Evolutionary conservation across 2,797 vertebrate species (phyloP).

Genomic region (Pipistrellus kuhlii): DNA sequence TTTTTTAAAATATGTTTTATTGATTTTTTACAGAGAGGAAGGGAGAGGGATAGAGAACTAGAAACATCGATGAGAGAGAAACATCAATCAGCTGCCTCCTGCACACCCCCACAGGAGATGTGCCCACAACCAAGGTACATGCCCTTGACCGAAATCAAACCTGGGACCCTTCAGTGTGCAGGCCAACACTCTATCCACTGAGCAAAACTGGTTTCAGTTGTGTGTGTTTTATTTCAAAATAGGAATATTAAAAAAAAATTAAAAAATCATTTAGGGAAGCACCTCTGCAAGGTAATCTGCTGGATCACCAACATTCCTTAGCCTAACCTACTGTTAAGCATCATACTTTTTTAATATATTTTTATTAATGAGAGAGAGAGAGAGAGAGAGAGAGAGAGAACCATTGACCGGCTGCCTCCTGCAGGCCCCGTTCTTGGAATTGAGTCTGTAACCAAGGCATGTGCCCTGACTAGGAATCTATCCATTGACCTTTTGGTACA

Average conservation of each 20-base stretch:
- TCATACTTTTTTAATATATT: neutral
- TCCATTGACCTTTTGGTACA: neutral
- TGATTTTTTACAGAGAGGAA: no score
- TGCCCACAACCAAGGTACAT: no score
- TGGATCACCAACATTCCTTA: slow-evolving; percentile 5
- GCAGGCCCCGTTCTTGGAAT: neutral
- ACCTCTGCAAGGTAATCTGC: neutral
- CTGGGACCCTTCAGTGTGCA: no score
- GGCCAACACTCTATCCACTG: no score
- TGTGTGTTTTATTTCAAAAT: slow-evolving; percentile 33
- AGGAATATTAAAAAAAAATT: neutral
- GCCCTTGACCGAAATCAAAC: no score
- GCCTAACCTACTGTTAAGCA: neutral
- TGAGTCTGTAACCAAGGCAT: neutral
- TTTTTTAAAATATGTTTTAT: no score
- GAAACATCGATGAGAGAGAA: no score
- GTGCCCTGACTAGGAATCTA: neutral
- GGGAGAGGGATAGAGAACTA: no score
- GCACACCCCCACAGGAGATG: no score
- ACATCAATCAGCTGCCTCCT: no score
- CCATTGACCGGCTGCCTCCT: neutral
- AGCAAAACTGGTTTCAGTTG: neutral
- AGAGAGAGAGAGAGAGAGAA: neutral
- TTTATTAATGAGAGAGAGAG: neutral
- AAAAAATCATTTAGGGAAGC: neutral